Base-by-base conservation (phyloP, 2,888 invertebrate species). In the Lasioglossum leucozonium region DNA sequence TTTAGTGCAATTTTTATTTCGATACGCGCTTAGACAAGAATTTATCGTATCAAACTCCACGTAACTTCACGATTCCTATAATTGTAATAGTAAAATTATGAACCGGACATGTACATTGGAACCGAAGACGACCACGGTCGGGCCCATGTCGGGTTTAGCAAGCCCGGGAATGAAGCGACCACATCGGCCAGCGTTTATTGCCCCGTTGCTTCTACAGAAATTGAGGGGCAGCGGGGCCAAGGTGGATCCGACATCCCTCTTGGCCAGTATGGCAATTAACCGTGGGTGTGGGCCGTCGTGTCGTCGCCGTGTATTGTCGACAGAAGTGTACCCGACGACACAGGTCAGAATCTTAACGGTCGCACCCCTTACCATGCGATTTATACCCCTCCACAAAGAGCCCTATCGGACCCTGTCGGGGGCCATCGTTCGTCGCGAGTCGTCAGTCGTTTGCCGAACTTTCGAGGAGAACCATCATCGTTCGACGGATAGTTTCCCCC, bases 311-410 rank as follows among this genome's bases (percentile, higher is more conserved):
- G 26, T 6, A 13, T 30, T 62, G 30, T 62, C 22, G 0, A 47
- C 8, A 47, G 47, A 47, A 51, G 1, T 18, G 18, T 47, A 16
- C 2, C 16, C 5, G 5, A 11, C 8, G 11, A 2, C 55, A n/a
- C 73, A 79, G 86, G 81, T 87, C 77, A 76, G 71, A 51, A 74
- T 47, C 72, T 13, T 82, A 87, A 87, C 82, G 80, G 87, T 84
- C 37, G 65, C 79, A 72, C 22, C 81, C 86, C 81, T 79, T 69
- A 2, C 34, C n/a, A 13, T 16, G 6, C 74, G 6, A 44, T 55
- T 77, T 40, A 22, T 62, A 30, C 42, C 71, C 67, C 62, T 47
- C 65, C 34, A 65, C 34, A 34, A 62, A 62, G 13, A 6, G 34
- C 65, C 65, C 65, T 8, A 18, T 16, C 62, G 34, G n/a, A n/a